Percentiles rank a stretch among this genome's conserved stretches.
phyloP scores from a whole-genome alignment of 2,888 invertebrate genomes.

The Mechanitis mazaeus region DNA sequence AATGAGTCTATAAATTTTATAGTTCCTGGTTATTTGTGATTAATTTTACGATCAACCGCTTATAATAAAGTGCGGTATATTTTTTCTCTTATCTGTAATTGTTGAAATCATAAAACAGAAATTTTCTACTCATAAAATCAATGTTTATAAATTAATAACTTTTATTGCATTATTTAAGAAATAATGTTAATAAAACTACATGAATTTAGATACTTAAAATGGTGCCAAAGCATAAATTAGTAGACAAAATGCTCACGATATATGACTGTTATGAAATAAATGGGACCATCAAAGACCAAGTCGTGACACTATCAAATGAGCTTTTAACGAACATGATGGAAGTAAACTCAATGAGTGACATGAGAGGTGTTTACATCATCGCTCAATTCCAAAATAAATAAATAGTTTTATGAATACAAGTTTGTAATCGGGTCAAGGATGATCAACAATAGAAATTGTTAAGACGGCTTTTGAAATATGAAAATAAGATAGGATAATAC shows the following conservation, averaged over 20 bases:
- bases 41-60: slow-evolving; percentile 59
- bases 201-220: slow-evolving; percentile 17
- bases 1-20: slow-evolving; percentile 71
- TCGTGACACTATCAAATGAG: slow-evolving; percentile 49
- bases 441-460: slow-evolving; percentile 57
- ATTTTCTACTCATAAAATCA: not conserved
- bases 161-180: not conserved
- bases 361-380: slow-evolving; percentile 45
- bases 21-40: slow-evolving; percentile 52
- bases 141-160: not conserved
- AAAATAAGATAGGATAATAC: slow-evolving; percentile 34
- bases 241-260: slow-evolving; percentile 38
- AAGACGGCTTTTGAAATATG: slow-evolving; percentile 50
- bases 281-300: slow-evolving; percentile 42
- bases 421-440: slow-evolving; percentile 56
- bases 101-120: not conserved
- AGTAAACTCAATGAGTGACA: slow-evolving; percentile 15
- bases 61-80: slow-evolving; percentile 36
- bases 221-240: slow-evolving; percentile 39
- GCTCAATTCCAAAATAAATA: slow-evolving; percentile 52
- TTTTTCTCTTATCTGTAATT: not conserved
- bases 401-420: slow-evolving; percentile 46
- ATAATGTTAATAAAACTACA: not conserved
- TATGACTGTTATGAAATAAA: slow-evolving; percentile 42
- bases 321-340: slow-evolving; percentile 51